phyloP scores from a whole-genome alignment of 1,140 invertebrate species.

The Lepidurus apus region DNA sequence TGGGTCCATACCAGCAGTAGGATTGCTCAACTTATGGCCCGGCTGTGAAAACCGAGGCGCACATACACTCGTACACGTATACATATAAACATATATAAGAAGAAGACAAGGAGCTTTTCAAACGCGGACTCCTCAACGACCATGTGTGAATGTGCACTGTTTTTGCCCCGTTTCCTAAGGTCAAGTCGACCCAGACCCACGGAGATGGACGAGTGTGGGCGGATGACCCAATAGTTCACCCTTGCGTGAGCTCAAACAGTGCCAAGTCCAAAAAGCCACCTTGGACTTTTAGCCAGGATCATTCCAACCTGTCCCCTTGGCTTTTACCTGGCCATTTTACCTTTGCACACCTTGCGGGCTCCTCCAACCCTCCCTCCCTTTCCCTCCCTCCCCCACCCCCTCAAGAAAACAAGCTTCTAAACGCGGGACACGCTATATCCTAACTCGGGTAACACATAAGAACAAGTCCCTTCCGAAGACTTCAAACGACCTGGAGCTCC shows the following conservation, averaged over 20 bases:
- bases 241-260: neutral
- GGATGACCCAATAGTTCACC: neutral
- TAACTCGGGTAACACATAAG: neutral
- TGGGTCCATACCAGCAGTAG: neutral
- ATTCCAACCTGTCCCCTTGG: neutral
- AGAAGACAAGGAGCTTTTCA: too few species aligned
- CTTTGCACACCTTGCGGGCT: neutral
- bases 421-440: constrained; percentile 9
- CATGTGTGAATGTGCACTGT: neutral
- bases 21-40: neutral
- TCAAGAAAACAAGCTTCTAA: neutral
- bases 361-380: neutral
- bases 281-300: neutral
- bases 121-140: too few species aligned
- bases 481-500: neutral
- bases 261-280: neutral
- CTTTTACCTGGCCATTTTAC: neutral
- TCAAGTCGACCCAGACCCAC: neutral
- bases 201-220: neutral
- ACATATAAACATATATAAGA: too few species aligned
- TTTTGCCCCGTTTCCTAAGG: neutral
- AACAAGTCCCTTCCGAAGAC: constrained; percentile 6
- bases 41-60: neutral
- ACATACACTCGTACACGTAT: too few species aligned
- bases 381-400: neutral